A percentile compares a stretch with the other conserved stretches of the same genome.
Evolutionary conservation across 2,797 vertebrate genomes (phyloP).

Genomic region (Anas georgica): DNA sequence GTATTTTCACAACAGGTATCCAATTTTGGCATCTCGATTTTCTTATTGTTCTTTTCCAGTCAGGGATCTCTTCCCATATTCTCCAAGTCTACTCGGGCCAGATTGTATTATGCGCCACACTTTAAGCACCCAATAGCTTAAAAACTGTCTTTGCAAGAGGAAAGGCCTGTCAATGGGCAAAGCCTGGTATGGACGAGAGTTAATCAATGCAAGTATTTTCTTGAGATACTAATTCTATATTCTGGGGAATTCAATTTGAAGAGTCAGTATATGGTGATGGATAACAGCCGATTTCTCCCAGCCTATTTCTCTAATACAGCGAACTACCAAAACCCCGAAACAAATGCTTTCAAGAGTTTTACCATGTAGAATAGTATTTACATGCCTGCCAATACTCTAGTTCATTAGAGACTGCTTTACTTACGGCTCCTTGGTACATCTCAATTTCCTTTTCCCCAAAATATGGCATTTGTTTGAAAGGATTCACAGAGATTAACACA

Average conservation of each 20-base stretch:
- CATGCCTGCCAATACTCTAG: background rate
- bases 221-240: background rate
- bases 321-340: background rate
- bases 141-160: background rate
- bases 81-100: background rate
- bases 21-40: background rate
- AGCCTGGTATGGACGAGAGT: background rate
- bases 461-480: slow-evolving; percentile 99
- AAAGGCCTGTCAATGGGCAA: background rate
- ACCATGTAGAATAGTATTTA: background rate
- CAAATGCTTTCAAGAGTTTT: background rate
- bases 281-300: background rate
- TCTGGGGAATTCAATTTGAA: background rate
- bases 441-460: slow-evolving; percentile 98
- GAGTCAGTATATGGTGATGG: background rate
- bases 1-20: background rate
- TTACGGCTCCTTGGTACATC: slow-evolving; percentile 99
- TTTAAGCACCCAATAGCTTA: background rate
- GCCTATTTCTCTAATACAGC: background rate
- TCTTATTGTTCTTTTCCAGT: background rate
- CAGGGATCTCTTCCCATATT: background rate
- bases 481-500: slow-evolving; percentile 96
- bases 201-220: background rate
- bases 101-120: background rate
- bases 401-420: slow-evolving; percentile 65